phyloP scores from a whole-genome alignment of 2,797 vertebrate species.

The Hyperoplus lanceolatus region DNA sequence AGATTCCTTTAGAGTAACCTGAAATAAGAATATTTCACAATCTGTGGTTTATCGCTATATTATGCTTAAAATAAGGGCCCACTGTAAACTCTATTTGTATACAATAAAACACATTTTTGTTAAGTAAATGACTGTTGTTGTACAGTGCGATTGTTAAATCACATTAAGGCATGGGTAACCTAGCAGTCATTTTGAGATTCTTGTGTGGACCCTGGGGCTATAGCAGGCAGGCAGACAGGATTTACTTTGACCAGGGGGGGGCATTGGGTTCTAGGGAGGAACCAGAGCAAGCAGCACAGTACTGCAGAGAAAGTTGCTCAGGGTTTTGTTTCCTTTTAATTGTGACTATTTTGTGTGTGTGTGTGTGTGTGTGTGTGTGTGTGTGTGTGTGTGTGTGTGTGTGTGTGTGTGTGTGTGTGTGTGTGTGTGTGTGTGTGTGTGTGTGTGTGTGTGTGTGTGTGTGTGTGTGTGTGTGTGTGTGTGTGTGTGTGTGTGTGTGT shows the following conservation, averaged over 20 bases:
- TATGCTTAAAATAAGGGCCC: neutral
- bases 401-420: too few relatives aligned
- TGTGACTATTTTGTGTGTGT: neutral
- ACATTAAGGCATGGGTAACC: neutral
- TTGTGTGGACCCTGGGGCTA: too few relatives aligned
- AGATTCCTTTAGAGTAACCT: neutral
- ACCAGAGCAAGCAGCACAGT: neutral
- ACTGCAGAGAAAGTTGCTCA: neutral
- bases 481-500: too few relatives aligned
- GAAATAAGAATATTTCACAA: conserved; percentile 1
- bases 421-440: too few relatives aligned
- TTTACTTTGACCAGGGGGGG: neutral
- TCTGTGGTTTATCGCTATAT: neutral
- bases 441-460: too few relatives aligned
- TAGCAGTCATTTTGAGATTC: neutral
- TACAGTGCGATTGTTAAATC: neutral
- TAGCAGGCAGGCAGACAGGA: neutral
- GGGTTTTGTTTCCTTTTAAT: neutral
- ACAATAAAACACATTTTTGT: too few relatives aligned
- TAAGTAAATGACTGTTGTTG: too few relatives aligned
- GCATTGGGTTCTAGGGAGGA: neutral
- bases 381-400: too few relatives aligned
- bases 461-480: too few relatives aligned
- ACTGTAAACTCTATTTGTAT: neutral
- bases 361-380: neutral